Base-by-base conservation (phyloP, 1,140 invertebrate genomes). In the Lepidurus apus region DNA sequence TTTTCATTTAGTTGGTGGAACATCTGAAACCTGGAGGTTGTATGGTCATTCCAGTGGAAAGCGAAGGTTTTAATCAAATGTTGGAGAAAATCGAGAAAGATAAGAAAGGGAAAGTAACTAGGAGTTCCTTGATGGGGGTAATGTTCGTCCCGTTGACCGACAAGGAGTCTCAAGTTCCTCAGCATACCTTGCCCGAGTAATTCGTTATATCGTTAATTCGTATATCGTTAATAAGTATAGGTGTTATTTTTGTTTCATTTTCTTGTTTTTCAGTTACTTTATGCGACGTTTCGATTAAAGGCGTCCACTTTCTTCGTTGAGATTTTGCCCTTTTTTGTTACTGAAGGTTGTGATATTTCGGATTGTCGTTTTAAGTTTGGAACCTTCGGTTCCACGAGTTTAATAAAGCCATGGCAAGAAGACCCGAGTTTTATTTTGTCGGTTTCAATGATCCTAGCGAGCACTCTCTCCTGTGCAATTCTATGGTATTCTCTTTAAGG, bases 21-120 rank as follows among this genome's bases (percentile, higher is more conserved):
- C 89, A 90, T 84, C 82, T 92, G 77, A 89, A 90, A 79, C 87
- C 88, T 42, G 90, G 90, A 74, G 91, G 91, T 44, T 87, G 91
- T 77, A 83, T 92, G 74, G 87, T 92, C 77, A 87, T 91, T 80
- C 91, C 91, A 1, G 89, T 91, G 24, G 90, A 90, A 34, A 83
- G 78, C 76, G 82, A 84, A 80, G 81, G 83, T 42, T 82, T 81
- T 26, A 83, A 85, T 79, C 87, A 88, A 80, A 82, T 82, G 78
- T 81, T 87, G 75, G 81, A 86, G 77, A 80, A 82, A 76, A 84
- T 90, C 73, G 89, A 91, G 81, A 90, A 89, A 81, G 42, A 82
- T 8, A 26, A 75, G 6, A 86, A 89, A 82, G 88, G 88, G 26
- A 82, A 82, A 11, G 80, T 90, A 2, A 84, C 81, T 26, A 84